phyloP scores from a whole-genome alignment of 2,797 vertebrate species.

The Phataginus tetradactyla region DNA sequence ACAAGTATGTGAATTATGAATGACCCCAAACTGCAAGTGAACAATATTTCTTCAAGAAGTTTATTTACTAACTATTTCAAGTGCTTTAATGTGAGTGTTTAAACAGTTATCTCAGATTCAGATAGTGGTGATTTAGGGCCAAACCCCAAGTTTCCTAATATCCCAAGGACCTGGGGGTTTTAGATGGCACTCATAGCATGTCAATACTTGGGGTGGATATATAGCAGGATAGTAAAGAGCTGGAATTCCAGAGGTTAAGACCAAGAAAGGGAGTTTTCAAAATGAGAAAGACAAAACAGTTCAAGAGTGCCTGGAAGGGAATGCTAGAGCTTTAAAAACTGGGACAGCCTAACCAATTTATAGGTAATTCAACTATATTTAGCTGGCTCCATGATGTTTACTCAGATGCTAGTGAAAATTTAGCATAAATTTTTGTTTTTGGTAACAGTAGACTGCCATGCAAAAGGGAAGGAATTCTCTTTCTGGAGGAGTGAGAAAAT shows the following conservation, averaged over 20 bases:
- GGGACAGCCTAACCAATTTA: not conserved
- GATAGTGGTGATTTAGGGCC: not conserved
- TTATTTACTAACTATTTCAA: not conserved
- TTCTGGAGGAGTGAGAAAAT: not conserved
- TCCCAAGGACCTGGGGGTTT: not conserved
- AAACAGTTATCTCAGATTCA: not conserved
- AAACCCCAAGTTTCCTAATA: not conserved
- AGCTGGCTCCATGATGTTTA: not conserved
- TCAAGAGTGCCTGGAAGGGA: not conserved
- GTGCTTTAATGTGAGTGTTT: not conserved
- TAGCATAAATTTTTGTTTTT: not conserved
- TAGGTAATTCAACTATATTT: not conserved
- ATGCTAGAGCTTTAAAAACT: not conserved
- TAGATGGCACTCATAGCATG: not conserved
- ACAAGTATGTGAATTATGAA: not conserved
- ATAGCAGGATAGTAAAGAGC: not conserved
- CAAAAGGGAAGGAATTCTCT: not conserved
- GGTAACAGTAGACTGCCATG: not conserved
- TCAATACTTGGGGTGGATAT: not conserved
- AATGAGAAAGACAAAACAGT: not conserved
- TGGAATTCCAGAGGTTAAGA: not conserved
- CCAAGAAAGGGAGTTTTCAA: not conserved
- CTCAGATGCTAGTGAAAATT: not conserved
- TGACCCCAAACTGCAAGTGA: not conserved
- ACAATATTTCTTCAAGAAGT: not conserved